These are phyloP conservation scores for Emydocephalus ijimae DNA, from an alignment of 2,113 vertebrate species.

Conservation along the genomic window DNA sequence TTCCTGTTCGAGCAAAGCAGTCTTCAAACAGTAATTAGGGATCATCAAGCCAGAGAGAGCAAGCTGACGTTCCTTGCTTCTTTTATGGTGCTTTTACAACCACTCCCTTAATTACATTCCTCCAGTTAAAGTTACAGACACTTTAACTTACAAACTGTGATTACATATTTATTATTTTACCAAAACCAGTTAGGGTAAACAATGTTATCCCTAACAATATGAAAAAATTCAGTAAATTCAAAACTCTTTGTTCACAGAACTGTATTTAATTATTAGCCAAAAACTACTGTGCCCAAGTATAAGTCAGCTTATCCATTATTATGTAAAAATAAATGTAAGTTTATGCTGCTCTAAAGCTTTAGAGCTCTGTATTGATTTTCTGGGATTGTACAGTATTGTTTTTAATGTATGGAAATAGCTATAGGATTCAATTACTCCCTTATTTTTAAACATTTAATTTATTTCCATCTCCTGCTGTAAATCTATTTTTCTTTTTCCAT, in stretches of 20 bases:
- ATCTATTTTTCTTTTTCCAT: background rate
- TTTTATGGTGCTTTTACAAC: no score
- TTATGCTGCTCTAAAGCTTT: background rate
- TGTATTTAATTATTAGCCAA: background rate
- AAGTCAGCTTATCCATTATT: background rate
- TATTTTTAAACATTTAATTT: background rate
- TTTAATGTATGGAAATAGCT: slow-evolving; percentile 9
- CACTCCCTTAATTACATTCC: no score
- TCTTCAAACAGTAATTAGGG: no score
- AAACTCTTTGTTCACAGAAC: background rate
- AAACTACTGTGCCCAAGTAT: background rate
- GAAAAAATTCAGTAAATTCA: background rate
- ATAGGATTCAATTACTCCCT: slow-evolving; percentile 3
- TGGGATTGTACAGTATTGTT: background rate
- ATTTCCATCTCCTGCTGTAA: slow-evolving; percentile 1
- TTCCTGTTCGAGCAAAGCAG: no score
- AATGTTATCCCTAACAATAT: no score
- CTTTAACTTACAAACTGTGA: no score
- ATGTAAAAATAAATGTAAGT: background rate
- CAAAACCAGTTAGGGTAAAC: no score
- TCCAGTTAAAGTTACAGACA: no score
- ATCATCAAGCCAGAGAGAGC: no score
- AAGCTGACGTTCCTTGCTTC: no score
- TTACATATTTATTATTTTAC: no score
- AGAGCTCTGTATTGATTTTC: slow-evolving; percentile 15